Base-by-base conservation (phyloP, 2,797 vertebrate genomes). In the Pyrrhura leucotis region DNA sequence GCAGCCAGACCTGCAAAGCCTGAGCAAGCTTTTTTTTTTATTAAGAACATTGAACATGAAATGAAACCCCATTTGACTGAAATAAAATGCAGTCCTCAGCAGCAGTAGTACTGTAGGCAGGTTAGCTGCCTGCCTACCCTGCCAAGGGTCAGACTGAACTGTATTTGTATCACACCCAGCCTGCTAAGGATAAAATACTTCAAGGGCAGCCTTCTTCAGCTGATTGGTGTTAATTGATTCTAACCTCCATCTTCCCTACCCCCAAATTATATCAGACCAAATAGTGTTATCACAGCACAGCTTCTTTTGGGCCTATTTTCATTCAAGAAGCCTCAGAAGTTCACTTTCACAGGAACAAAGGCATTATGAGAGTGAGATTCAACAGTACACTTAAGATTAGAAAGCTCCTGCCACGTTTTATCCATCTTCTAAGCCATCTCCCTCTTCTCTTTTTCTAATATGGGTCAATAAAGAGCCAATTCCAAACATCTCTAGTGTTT, bases 1-100 rank as follows among this genome's bases (percentile, higher is more conserved):
- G 76, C 53, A 95, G 19, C 35, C 85, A 95, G 79, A 93, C 53
- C 15, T 86, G 37, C 47, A 88, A 75, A 86, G 69, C 76, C 83
- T 91, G 39, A 93, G 90, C 54, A 93, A 93, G 63, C 33, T 44
- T 81, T 84, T 92, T 96, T 81, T 77, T 92, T 96, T 91, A 91
- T 96, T 95, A 95, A 88, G 88, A 95, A 95, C 66, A 88, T 0
- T 78, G 73, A 90, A 88, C 66, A 84, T 81, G 71, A 89, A 82
- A 79, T 51, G 53, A 94, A 90, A 21, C 54, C 54, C 19, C 33
- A 1, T 78, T 51, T 93, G 85, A 74, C 82, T 74, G 76, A 93
- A 93, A 78, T 75, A 58, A 92, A 84, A 74, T 71, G 37, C 5
- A 20, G 39, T 81, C 62, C 54, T 91, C 77, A 90, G 76, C 78